Evolutionary conservation across 1,140 invertebrate species (phyloP).

Genomic region (Steinernema khuongi): DNA sequence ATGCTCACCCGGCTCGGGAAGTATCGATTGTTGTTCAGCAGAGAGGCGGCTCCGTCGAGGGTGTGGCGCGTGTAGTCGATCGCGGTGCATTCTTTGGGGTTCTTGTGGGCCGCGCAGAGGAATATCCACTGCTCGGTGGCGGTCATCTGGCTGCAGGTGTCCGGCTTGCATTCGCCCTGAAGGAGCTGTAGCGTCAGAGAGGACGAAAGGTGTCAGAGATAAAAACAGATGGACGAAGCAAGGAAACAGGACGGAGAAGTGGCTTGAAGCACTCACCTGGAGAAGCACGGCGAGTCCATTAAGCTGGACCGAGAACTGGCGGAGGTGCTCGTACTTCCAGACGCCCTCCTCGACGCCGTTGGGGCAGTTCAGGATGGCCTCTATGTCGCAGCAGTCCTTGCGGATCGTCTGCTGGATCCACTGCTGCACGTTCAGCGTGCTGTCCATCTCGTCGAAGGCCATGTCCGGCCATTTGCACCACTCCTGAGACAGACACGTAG

Average conservation of each 20-base stretch:
- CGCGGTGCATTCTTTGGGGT: slow-evolving; percentile 98
- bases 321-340: slow-evolving; percentile 99
- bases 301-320: slow-evolving; percentile 84
- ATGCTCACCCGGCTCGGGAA: slow-evolving; percentile 98
- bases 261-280: slow-evolving; percentile 60
- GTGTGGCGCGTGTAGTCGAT: slow-evolving; percentile 99
- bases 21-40: slow-evolving; percentile 98
- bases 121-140: slow-evolving; percentile 99
- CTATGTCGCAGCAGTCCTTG: slow-evolving; percentile 83
- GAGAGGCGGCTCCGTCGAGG: slow-evolving; percentile 94
- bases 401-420: slow-evolving; percentile 97
- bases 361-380: slow-evolving; percentile 87
- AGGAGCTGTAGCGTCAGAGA: slow-evolving; percentile 63
- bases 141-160: slow-evolving; percentile 97
- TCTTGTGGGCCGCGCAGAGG: slow-evolving; percentile 97
- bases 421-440: slow-evolving; percentile 93
- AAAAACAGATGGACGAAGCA: too few species aligned
- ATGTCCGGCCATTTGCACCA: slow-evolving; percentile 96
- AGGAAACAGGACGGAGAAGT: too few species aligned
- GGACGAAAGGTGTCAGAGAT: too few species aligned
- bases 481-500: slow-evolving; percentile 66
- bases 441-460: slow-evolving; percentile 98
- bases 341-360: slow-evolving; percentile 96
- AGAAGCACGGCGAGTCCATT: slow-evolving; percentile 87
- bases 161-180: slow-evolving; percentile 88